Base-by-base conservation (phyloP, 2,888 invertebrate genomes). In the Plagiodera versicolora region DNA sequence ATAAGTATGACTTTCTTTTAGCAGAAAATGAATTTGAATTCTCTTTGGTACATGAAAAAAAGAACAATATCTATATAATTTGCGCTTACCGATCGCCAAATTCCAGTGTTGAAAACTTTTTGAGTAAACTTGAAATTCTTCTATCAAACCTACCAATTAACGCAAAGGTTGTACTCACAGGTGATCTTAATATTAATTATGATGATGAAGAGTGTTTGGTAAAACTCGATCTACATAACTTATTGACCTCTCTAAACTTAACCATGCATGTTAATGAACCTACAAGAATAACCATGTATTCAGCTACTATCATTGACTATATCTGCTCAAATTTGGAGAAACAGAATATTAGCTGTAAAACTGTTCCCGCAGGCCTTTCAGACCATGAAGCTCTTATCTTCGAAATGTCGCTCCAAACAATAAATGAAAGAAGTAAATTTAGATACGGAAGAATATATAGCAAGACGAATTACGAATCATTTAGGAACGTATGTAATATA, bases 31-130 rank as follows among this genome's bases (percentile, higher is more conserved):
- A 39, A 39, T 39, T 39, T 39, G 39, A 39, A 39, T 39, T 39
- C 39, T 39, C 39, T 39, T 48, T 48, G 48, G 24, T 48, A n/a
- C 48, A 48, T 48, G 48, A 48, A 48, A 48, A 48, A 48, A 48
- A 48, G 11, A 48, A 20, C 20, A 48, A 19, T 48, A 48, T 48
- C n/a, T 48, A 48, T 48, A 20, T 48, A 2, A 9, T 39, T 39
- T 39, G 39, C 39, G 14, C 14, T 39, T 39, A 39, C 39, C n/a
- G 39, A n/a, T 14, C 39, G 39, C 39, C 48, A n/a, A 20, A 20
- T 48, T 20, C 48, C 48, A 20, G 24, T 24, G 48, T 48, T n/a
- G n/a, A 48, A 48, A 48, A 48, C 48, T 48, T 48, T 48, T 48
- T 48, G 24, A 48, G 14, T 39, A 39, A 39, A n/a, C 39, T 39